Evolutionary conservation across 2,113 vertebrate species (phyloP).

Genomic region (Platichthys flesus): DNA sequence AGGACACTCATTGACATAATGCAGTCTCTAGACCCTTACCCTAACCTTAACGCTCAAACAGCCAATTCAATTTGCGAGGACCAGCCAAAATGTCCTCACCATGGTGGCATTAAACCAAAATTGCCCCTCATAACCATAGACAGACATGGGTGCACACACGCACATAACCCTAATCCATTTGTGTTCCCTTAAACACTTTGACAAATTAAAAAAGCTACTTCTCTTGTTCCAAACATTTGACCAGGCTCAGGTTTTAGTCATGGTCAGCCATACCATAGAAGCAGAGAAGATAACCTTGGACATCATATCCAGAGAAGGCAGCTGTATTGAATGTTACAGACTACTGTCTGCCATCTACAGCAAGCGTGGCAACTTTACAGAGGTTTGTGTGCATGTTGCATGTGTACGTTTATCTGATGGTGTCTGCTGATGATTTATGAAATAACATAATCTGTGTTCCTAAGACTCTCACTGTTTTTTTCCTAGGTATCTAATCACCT

Average conservation of each 20-base stretch:
- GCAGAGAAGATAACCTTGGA: conserved; percentile 88
- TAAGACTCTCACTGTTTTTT: no score
- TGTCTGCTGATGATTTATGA: no score
- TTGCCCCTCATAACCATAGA: neutral
- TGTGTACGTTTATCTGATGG: no score
- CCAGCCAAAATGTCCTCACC: no score
- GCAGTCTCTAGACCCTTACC: no score
- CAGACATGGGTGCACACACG: neutral
- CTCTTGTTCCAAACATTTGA: neutral
- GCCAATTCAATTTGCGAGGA: no score
- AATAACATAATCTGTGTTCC: no score
- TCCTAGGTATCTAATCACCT: no score
- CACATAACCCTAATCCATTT: neutral
- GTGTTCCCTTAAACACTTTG: no score
- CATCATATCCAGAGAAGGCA: conserved; percentile 83
- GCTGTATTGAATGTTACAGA: conserved; percentile 93
- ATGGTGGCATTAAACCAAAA: no score
- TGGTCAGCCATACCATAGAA: conserved; percentile 86
- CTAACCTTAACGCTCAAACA: no score
- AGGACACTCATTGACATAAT: no score
- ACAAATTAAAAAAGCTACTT: neutral
- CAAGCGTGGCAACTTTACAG: conserved; percentile 87
- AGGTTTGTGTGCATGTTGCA: conserved; percentile 78
- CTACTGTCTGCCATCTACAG: conserved; percentile 95
- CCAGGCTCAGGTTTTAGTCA: conserved; percentile 93